Percentiles rank a stretch among this genome's conserved stretches.
phyloP scores from a whole-genome alignment of 2,888 invertebrate species.

The Scelioninae gen. 2 region DNA sequence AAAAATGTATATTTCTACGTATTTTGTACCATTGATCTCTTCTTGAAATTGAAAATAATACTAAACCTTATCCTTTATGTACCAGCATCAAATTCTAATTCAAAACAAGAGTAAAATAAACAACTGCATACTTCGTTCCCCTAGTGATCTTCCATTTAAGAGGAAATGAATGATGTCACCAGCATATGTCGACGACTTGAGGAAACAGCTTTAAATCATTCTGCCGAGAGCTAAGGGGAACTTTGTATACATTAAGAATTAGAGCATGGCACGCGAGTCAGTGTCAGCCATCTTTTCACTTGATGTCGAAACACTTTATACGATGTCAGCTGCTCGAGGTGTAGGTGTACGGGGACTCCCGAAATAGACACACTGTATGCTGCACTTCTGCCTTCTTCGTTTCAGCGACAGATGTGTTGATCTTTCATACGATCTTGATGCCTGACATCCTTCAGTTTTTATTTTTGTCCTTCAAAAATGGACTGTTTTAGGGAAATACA shows the following conservation, averaged over 20 bases:
- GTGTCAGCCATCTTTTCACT: constrained; percentile 50
- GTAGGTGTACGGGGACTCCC: constrained; percentile 45
- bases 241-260: constrained; percentile 48
- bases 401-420: constrained; percentile 65
- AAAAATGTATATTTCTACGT: too few relatives aligned
- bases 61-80: too few relatives aligned
- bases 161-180: constrained; percentile 47
- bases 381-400: constrained; percentile 62
- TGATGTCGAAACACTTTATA: constrained; percentile 46
- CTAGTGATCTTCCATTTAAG: constrained; percentile 24
- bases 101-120: constrained; percentile 33
- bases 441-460: constrained; percentile 22
- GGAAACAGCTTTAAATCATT: constrained; percentile 50
- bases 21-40: too few relatives aligned
- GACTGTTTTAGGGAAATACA: constrained; percentile 31
- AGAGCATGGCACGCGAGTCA: constrained; percentile 50
- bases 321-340: constrained; percentile 49
- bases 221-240: constrained; percentile 9
- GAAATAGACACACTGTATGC: constrained; percentile 63
- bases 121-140: constrained; percentile 9
- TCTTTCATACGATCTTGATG: constrained; percentile 49
- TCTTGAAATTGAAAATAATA: too few relatives aligned
- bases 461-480: constrained; percentile 32
- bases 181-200: constrained; percentile 36
- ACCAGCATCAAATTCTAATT: constrained; percentile 9